Evolutionary conservation across 2,888 invertebrate species (phyloP), one percentile per base, ranked within the genome.

Genomic region (Blomia tropicalis): DNA sequence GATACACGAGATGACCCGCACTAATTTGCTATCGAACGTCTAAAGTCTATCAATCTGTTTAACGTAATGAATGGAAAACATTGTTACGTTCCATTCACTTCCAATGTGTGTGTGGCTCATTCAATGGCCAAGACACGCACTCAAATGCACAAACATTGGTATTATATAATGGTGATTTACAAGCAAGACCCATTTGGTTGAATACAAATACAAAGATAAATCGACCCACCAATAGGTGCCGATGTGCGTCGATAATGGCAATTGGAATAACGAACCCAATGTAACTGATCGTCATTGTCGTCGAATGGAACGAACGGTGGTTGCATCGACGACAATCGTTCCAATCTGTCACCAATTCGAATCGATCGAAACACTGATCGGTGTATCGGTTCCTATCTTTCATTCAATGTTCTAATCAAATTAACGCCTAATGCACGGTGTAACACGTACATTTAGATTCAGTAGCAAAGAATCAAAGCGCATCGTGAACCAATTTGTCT

Each of bases 331-430:
- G 51, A 47, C 23, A 47, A 14, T 11, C 5, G 36, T 36, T 36
- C 7, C 36, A 17, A 36, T 17, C 17, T 47, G 51, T 14, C 27
- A 22, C 27, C 51, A 47, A 19, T 47, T 47, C 27, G 51, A 47
- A 47, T 27, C 51, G 51, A 36, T 47, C 27, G n/a, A 14, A 47
- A 47, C 51, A 47, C 23, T 47, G 22, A 47, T 41, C 41, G n/a
- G 41, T 41, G 14, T 14, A 41, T 41, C 41, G n/a, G 41, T 41
- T 41, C 14, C 41, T n/a, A n/a, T 41, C 14, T n/a, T 41, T 17
- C n/a, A 41, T n/a, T 41, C 41, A n/a, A n/a, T 19, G 51, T 47
- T n/a, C 51, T 47, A 47, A 47, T 47, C 51, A 47, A 47, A 47
- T 47, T 47, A 47, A 19, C 23, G n/a, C 7, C 7, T 17, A 17